These are phyloP conservation scores for Pseudococcus viburni DNA, from an alignment of 2,888 invertebrate species.

Conservation along the genomic window DNA sequence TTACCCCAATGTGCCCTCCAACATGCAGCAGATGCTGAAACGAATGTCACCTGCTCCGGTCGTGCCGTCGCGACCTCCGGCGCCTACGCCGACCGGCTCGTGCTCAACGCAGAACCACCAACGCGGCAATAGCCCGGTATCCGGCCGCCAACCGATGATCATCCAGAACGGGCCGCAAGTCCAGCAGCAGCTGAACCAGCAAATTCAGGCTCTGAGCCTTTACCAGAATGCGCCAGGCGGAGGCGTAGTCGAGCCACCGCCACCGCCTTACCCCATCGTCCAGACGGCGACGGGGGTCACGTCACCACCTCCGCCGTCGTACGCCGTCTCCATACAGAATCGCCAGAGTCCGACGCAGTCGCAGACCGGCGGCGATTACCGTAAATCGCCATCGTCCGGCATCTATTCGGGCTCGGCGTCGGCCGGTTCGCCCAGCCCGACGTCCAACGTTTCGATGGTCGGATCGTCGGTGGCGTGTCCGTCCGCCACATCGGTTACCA, in stretches of 20 bases:
- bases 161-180: conserved; percentile 86
- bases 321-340: conserved; percentile 88
- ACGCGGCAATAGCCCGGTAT: conserved; percentile 82
- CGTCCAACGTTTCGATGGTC: conserved; percentile 72
- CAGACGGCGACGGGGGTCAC: conserved; percentile 75
- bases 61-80: conserved; percentile 70
- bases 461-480: conserved; percentile 76
- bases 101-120: conserved; percentile 73
- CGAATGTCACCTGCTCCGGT: conserved; percentile 83
- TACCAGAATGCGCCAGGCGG: conserved; percentile 73
- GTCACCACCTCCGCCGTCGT: conserved; percentile 86
- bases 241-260: conserved; percentile 78
- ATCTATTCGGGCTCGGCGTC: conserved; percentile 88
- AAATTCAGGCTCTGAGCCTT: conserved; percentile 88
- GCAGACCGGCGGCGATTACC: conserved; percentile 78
- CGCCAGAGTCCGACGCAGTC: conserved; percentile 87
- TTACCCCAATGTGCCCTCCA: conserved; percentile 77
- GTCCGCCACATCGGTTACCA: conserved; percentile 76
- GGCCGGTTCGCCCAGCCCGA: conserved; percentile 87
- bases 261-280: conserved; percentile 79
- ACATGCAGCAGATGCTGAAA: conserved; percentile 81
- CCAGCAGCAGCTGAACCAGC: conserved; percentile 89
- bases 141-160: conserved; percentile 82
- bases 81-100: conserved; percentile 69
- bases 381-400: conserved; percentile 89